phyloP scores from a whole-genome alignment of 2,113 vertebrate genomes.

The Butorides virescens region DNA sequence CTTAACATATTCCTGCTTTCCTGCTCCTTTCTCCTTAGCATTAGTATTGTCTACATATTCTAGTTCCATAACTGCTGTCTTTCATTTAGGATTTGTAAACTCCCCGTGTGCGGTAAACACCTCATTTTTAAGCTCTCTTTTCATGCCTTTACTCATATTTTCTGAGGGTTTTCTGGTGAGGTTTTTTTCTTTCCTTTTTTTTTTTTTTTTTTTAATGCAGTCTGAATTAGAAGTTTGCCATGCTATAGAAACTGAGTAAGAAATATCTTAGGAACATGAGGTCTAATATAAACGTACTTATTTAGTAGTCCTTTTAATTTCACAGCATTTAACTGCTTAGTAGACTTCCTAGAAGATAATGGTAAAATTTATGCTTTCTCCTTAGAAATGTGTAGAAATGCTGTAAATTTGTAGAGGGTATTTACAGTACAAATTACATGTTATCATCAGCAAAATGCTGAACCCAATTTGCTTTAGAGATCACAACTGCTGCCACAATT shows the following conservation, averaged over 20 bases:
- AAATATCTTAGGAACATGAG: background rate
- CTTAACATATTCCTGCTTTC: background rate
- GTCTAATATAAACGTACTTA: background rate
- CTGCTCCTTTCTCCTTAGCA: background rate
- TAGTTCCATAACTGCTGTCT: background rate
- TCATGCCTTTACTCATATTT: background rate
- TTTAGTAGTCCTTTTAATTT: background rate
- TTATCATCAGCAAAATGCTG: background rate
- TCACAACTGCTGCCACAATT: background rate
- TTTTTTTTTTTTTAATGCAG: background rate
- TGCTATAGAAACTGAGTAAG: background rate
- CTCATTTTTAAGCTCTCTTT: background rate
- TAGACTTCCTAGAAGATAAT: background rate
- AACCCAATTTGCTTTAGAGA: background rate
- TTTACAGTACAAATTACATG: background rate
- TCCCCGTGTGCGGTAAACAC: background rate
- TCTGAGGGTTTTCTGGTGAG: background rate
- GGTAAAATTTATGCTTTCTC: background rate
- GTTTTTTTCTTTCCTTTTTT: background rate
- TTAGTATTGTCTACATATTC: background rate
- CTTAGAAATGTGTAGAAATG: background rate
- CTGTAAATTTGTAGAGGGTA: background rate
- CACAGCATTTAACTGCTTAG: background rate
- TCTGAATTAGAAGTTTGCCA: background rate
- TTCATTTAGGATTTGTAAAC: conserved; percentile 34